Base-by-base conservation (phyloP, 1,140 invertebrate genomes). In the Trichomalopsis sarcophagae region DNA sequence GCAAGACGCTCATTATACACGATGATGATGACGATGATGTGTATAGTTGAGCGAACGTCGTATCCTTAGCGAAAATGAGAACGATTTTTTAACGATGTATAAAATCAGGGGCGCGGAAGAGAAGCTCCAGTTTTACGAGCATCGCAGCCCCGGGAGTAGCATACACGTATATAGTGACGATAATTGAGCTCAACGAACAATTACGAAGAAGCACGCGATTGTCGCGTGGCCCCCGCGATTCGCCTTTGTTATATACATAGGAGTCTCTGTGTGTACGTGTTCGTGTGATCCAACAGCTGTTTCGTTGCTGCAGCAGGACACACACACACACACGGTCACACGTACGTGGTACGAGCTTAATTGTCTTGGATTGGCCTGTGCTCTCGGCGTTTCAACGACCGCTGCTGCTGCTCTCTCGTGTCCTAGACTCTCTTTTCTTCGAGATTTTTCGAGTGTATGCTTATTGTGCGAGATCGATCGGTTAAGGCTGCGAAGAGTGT, bases 151-250 rank as follows among this genome's bases (percentile, higher is more conserved):
- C 55, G 21, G 17, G 55, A 21, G 21, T 62, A 62, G 47, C 10
- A 50, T 50, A 47, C 44, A 86, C 74, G 82, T 68, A 76, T 81
- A 78, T 71, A 80, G 82, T 55, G 73, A 62, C 89, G 78, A 85
- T 88, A 91, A 91, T 89, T 88, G 89, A 89, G 87, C 88, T 91
- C 89, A 89, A 91, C 86, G 88, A 89, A 91, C 89, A 90, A 90
- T 91, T 91, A 89, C 81, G 85, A 87, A 77, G 85, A 87, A 85
- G 82, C 68, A 88, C 81, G 81, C 36, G 79, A 86, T 40, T 82
- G 83, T 87, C 79, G 85, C 81, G 75, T 82, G 80, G 69, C 77
- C 73, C 76, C 73, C 62, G 78, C 50, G 76, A 78, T 78, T 69
- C 75, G 55, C n/a, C 50, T 33, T 17, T 62, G 17, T 62, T 17